Conservation (phyloP, 2,113 vertebrate species). For the Oxyruncus cristatus region DNA sequence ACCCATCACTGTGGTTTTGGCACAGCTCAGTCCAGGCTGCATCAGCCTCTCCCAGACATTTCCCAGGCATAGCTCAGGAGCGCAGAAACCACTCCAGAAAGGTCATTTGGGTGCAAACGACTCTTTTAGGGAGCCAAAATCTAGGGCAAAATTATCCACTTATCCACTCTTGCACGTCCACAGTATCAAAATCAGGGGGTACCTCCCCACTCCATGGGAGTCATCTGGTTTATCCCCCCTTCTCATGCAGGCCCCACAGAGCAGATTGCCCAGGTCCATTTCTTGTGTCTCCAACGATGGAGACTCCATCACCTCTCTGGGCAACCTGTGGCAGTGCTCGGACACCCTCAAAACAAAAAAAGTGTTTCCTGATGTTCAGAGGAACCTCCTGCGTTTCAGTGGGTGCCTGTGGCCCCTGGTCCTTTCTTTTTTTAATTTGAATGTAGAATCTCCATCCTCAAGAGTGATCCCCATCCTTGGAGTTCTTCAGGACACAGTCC, state of each 20-base stretch:
- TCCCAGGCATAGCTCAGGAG: background rate
- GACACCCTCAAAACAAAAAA: background rate
- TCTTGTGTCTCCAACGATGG: background rate
- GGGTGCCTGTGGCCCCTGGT: background rate
- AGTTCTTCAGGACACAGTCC: background rate
- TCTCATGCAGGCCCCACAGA: background rate
- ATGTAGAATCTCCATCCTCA: accelerated
- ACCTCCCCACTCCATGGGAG: background rate
- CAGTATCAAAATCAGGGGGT: background rate
- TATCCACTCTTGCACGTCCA: background rate
- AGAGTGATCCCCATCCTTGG: background rate
- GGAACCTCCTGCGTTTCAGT: background rate
- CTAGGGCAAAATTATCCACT: background rate
- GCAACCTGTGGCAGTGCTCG: background rate
- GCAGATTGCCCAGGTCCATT: background rate
- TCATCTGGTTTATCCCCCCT: background rate
- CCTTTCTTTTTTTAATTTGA: background rate
- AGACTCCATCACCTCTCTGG: background rate
- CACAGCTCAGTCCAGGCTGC: background rate
- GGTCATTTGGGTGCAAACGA: background rate
- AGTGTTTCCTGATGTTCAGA: background rate
- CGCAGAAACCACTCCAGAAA: background rate
- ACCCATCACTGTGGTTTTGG: background rate
- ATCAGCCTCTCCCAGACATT: background rate
- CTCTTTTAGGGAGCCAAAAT: background rate